A percentile compares a stretch with the other conserved stretches of the same genome.
These are phyloP conservation scores for Zhuqinia jingwanae DNA, from an alignment of 2,888 invertebrate genomes.

Conservation along the genomic window DNA sequence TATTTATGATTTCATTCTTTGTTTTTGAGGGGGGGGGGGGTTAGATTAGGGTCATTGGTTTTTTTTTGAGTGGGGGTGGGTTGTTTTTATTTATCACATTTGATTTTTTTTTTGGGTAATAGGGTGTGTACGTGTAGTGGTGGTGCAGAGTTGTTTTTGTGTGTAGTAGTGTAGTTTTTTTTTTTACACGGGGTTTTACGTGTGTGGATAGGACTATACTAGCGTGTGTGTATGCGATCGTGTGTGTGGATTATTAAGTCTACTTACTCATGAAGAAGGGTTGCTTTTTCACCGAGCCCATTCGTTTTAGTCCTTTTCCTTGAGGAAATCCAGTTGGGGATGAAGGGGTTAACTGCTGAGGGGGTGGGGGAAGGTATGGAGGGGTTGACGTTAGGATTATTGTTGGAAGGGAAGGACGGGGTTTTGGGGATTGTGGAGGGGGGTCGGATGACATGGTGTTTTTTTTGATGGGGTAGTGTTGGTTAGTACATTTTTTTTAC, in stretches of 20 bases:
- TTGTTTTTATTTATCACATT: conserved; percentile 22
- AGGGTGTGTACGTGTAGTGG: conserved; percentile 14
- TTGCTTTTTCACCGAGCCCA: conserved; percentile 77
- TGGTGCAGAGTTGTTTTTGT: too few species aligned
- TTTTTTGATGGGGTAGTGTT: too few species aligned
- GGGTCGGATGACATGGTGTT: too few species aligned
- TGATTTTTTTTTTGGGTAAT: not conserved
- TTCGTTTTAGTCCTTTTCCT: conserved; percentile 66
- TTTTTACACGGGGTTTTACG: not conserved
- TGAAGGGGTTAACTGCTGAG: not conserved
- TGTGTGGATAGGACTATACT: too few species aligned
- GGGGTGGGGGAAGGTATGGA: not conserved
- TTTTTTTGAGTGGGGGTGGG: not conserved
- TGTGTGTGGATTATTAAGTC: not conserved
- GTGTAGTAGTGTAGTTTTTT: not conserved
- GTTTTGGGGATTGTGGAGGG: not conserved
- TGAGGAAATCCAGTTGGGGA: not conserved
- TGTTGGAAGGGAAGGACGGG: not conserved
- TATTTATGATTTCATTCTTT: too few species aligned
- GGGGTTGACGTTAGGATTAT: not conserved
- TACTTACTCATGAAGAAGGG: conserved; percentile 78
- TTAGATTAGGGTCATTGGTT: not conserved
- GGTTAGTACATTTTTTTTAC: too few species aligned
- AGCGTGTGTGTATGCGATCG: too few species aligned
- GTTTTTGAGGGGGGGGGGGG: not conserved